Evolutionary conservation across 53 echinoderm and acorn worm genomes (phyloP).

Genomic region (Astropecten irregularis): DNA sequence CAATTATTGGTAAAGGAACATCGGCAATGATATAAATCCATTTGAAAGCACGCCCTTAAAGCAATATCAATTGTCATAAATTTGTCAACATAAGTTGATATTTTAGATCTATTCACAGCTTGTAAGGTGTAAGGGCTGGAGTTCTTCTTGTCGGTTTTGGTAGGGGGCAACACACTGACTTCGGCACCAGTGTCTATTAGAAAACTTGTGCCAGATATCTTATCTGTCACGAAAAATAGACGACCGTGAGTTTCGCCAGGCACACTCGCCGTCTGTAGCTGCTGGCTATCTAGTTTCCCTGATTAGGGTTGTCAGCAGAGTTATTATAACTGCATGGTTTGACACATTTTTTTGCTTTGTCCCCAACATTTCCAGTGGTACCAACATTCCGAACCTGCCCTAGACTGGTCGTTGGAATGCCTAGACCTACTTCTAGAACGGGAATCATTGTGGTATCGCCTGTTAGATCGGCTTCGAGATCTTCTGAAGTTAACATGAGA

Average conservation of each 20-base stretch:
- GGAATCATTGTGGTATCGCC: neutral
- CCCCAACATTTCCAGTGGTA: conserved; percentile 47
- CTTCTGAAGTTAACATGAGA: neutral
- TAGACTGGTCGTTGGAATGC: no score
- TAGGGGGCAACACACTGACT: conserved; percentile 42
- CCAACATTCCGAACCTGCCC: conserved; percentile 43
- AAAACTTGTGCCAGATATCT: conserved; percentile 27
- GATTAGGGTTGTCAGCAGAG: neutral
- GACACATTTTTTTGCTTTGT: conserved; percentile 21
- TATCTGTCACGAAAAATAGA: conserved; percentile 6
- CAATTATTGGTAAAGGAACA: no score
- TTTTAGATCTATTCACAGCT: conserved; percentile 34
- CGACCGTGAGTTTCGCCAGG: conserved; percentile 16
- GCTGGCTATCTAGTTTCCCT: no score
- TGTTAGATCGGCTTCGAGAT: neutral
- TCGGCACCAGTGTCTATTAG: conserved; percentile 60
- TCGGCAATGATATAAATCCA: no score
- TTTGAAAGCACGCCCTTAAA: neutral
- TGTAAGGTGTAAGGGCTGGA: no score
- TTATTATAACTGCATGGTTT: neutral
- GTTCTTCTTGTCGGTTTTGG: conserved; percentile 8
- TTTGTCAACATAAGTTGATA: conserved; percentile 20
- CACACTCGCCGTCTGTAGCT: conserved; percentile 28
- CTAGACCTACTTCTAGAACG: conserved; percentile 1
- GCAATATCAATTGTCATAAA: conserved; percentile 47